These are phyloP conservation scores for Oryzias sinensis DNA, from an alignment of 2,797 vertebrate species.

Conservation along the genomic window DNA sequence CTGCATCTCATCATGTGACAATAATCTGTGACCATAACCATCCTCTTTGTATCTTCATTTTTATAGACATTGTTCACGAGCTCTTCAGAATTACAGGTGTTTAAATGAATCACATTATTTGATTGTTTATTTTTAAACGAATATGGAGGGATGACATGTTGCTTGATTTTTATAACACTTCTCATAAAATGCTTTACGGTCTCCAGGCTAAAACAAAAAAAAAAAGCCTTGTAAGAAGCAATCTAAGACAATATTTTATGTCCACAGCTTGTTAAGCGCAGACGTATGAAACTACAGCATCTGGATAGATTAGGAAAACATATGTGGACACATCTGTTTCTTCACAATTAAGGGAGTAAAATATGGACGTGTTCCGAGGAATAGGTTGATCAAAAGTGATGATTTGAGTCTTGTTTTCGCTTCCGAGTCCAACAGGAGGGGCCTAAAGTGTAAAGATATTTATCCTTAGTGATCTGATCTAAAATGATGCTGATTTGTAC, in stretches of 20 bases:
- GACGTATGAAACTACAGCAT: constrained; percentile 78
- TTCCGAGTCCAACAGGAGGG: constrained; percentile 19
- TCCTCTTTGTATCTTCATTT: constrained; percentile 65
- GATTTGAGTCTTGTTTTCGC: constrained; percentile 45
- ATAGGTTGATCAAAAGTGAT: constrained; percentile 64
- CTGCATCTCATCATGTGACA: constrained; percentile 62
- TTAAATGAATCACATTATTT: constrained; percentile 60
- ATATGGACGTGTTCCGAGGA: constrained; percentile 67
- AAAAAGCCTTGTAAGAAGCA: constrained; percentile 67
- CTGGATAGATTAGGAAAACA: constrained; percentile 79
- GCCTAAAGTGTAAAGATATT: constrained; percentile 7
- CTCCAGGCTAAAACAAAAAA: constrained; percentile 56
- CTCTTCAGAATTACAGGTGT: constrained; percentile 64
- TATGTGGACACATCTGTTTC: constrained; percentile 82
- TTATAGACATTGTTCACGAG: constrained; percentile 71
- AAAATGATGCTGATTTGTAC: constrained; percentile 26
- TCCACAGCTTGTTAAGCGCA: constrained; percentile 84
- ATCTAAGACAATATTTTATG: constrained; percentile 80
- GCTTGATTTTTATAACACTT: constrained; percentile 63
- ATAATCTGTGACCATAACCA: constrained; percentile 71
- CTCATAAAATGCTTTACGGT: constrained; percentile 76
- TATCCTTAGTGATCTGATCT: constrained; percentile 19
- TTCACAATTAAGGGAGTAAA: constrained; percentile 63
- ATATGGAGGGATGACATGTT: constrained; percentile 69
- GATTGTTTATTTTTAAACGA: constrained; percentile 68